These are phyloP conservation scores for Columba guinea DNA, from an alignment of 2,797 vertebrate species.

Conservation along the genomic window DNA sequence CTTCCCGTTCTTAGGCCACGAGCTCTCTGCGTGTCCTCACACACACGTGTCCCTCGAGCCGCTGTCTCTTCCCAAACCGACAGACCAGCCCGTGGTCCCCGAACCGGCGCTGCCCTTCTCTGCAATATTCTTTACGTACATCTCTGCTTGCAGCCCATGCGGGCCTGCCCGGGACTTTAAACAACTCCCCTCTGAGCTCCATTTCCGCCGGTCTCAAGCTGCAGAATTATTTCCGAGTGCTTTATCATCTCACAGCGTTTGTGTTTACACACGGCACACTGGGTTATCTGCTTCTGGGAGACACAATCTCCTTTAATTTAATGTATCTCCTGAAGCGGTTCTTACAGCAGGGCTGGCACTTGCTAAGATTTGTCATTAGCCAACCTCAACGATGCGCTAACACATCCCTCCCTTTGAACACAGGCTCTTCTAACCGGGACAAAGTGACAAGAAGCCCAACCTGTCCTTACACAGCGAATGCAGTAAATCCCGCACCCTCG, in stretches of 20 bases:
- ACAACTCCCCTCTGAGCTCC: not conserved
- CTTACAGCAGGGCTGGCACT: conserved; percentile 4
- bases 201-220: not conserved
- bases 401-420: not conserved
- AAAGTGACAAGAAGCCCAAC: not conserved
- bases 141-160: not conserved
- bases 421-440: not conserved
- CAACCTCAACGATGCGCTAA: not conserved
- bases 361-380: not conserved
- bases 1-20: not conserved
- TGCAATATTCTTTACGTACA: not conserved
- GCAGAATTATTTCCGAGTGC: conserved; percentile 10
- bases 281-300: conserved; percentile 47
- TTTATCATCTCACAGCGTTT: not conserved
- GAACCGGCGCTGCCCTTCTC: not conserved
- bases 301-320: conserved; percentile 40
- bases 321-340: conserved; percentile 16
- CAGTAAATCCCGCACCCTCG: not conserved
- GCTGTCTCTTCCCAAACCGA: not conserved
- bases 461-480: not conserved
- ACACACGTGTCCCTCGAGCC: not conserved
- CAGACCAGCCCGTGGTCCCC: not conserved
- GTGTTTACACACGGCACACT: conserved; percentile 7
- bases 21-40: not conserved
- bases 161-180: not conserved